These are phyloP conservation scores for Achatina immaculata DNA, from an alignment of 1,140 invertebrate genomes.

Conservation along the genomic window DNA sequence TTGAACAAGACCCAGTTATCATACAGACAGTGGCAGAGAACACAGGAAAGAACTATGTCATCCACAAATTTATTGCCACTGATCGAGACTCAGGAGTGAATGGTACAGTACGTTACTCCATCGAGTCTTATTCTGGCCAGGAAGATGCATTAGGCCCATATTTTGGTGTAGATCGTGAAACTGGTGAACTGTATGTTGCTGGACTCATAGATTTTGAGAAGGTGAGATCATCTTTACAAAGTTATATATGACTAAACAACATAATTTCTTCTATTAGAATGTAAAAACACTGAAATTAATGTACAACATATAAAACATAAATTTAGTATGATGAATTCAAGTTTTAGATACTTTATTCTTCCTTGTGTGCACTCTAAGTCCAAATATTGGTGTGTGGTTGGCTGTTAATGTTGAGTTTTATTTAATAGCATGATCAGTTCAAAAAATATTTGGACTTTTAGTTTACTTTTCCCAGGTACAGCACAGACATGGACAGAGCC, in stretches of 20 bases:
- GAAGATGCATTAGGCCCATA: conserved; percentile 55
- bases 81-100: conserved; percentile 78
- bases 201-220: conserved; percentile 86
- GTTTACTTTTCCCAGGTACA: too few species aligned
- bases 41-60: conserved; percentile 74
- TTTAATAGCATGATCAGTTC: too few species aligned
- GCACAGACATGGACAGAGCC: too few species aligned
- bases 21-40: conserved; percentile 71
- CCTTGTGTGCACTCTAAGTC: too few species aligned
- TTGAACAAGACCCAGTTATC: conserved; percentile 72
- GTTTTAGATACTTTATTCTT: too few species aligned
- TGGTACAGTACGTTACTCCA: conserved; percentile 90
- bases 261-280: not conserved
- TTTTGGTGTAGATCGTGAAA: conserved; percentile 85
- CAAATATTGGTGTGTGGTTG: too few species aligned
- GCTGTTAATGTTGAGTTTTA: too few species aligned
- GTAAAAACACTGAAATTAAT: too few species aligned
- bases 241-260: not conserved
- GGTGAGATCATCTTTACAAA: conserved; percentile 25
- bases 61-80: conserved; percentile 63
- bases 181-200: conserved; percentile 83
- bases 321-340: too few species aligned
- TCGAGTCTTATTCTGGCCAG: conserved; percentile 79
- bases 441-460: too few species aligned
- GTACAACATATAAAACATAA: too few species aligned